Evolutionary conservation across 2,797 vertebrate genomes (phyloP), one percentile per base, ranked within the genome.

Genomic region (Enteromius mattozi): DNA sequence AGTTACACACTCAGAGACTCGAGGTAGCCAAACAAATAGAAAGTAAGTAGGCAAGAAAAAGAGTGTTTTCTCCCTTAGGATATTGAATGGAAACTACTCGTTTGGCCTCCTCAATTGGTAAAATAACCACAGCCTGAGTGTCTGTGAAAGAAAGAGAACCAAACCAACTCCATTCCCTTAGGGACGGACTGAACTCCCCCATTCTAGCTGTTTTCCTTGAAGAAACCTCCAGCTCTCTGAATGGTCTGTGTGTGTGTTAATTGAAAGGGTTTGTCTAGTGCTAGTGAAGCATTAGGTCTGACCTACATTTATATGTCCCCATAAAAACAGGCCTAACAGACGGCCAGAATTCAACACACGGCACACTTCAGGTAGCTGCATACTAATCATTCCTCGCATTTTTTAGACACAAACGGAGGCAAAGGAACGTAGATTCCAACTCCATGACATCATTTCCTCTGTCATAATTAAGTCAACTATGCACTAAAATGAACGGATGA

Each of bases 291-390:
- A 87, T 81, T 51, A 82, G 87, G 89, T 91, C 88, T 87, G 94
- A 93, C 93, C 94, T 92, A 94, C 91, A 94, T 95, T 93, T 83
- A 91, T 86, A 81, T 71, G 87, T 87, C 89, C 88, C 91, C 90
- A 93, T 92, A 91, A 68, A 94, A 91, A 85, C 80, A 68, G 81
- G 78, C 49, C 71, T 49, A 63, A 83, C 82, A 42, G 71, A 85
- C 85, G 35, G 83, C 82, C 79, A 81, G 71, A 81, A 81, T 65
- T 47, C 81, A 35, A 81, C 2, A 70, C 59, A 76, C 66, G 78
- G 74, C 65, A 45, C 77, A 78, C 77, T 49, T 92, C 72, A 85
- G 82, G 54, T 78, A 80, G 56, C 65, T 30, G 76, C 47, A 68
- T 17, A 77, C 30, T 76, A 65, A 85, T 81, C 71, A 81, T 81